These are phyloP conservation scores for Didymodactylos carnosus DNA, from an alignment of 2,888 invertebrate species.

Conservation along the genomic window DNA sequence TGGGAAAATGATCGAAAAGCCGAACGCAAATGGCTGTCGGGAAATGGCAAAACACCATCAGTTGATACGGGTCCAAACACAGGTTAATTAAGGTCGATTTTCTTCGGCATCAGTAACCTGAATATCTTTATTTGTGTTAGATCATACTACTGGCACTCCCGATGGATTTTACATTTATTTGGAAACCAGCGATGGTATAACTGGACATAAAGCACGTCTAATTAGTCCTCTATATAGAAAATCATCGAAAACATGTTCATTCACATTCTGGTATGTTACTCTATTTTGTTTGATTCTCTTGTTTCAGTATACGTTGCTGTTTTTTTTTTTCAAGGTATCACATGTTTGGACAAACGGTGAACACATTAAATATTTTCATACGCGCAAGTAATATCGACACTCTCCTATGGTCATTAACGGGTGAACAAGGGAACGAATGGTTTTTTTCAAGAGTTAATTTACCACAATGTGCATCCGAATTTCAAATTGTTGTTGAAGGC, in stretches of 20 bases:
- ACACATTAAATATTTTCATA: slow-evolving; percentile 21
- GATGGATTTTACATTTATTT: slow-evolving; percentile 5
- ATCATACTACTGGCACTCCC: slow-evolving; percentile 19
- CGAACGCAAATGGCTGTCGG: slow-evolving; percentile 23
- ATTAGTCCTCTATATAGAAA: slow-evolving; percentile 23
- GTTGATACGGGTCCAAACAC: slow-evolving; percentile 22
- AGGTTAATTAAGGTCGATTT: background rate
- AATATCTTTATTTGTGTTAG: background rate
- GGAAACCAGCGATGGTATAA: slow-evolving; percentile 19
- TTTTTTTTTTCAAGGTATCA: slow-evolving; percentile 22
- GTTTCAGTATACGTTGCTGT: background rate
- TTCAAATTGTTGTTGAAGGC: slow-evolving; percentile 6
- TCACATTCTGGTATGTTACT: background rate
- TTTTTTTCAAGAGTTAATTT: slow-evolving; percentile 20
- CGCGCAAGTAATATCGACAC: background rate
- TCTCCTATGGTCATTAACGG: slow-evolving; percentile 19
- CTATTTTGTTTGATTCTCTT: background rate
- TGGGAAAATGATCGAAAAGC: slow-evolving; percentile 22
- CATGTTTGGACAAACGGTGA: slow-evolving; percentile 25
- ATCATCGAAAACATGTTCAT: background rate
- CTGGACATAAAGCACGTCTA: slow-evolving; percentile 22
- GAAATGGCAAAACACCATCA: slow-evolving; percentile 19
- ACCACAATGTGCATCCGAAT: slow-evolving; percentile 4
- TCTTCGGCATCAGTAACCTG: too few species aligned
- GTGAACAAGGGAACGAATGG: slow-evolving; percentile 25